Evolutionary conservation across 92 coral and sea anemone species (phyloP), one percentile per base, ranked within the genome.

Genomic region (Porites rus): DNA sequence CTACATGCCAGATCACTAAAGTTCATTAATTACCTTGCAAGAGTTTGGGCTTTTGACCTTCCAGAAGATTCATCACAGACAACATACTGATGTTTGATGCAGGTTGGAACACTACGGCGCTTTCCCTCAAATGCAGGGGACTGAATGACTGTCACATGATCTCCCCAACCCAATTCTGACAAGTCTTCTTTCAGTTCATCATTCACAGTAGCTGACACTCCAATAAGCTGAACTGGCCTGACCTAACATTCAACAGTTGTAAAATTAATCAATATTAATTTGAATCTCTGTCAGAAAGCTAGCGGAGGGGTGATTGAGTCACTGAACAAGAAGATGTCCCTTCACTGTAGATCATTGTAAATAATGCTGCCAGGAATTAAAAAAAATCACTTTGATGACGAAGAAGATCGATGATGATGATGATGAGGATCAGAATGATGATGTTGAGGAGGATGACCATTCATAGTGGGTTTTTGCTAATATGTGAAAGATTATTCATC

Each of bases 121-220:
- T 88, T 88, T 58, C 94, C 94, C 63, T 70, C 91, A 78, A 80
- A 91, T 61, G 94, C 81, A 28, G 94, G 93, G 52, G 98, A 90
- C 91, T 95, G 94, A 19, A 91, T 76, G 10, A 95, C 86, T 64
- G 83, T 88, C 74, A 95, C 94, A 91, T 95, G 96, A 71, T 95
- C 96, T 20, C 98, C 98, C 98, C 98, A 93, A 52, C 98, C 98
- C 38, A 95, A 66, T 65, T 90, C 96, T 24, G 79, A 68, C 43
- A 95, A 84, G 67, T 95, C 98, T 63, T 95, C 98, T 72, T 77
- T 59, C 13, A 95, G 91, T 19, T 83, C 89, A 25, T 74, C 91
- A 62, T 56, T 91, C 20, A 91, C 96, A 43, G 96, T 95, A 28
- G 98, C 98, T 24, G 98, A 88, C 6, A 96, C 94, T 87, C 93